These are phyloP conservation scores for Tetramorium simillimum DNA, from an alignment of 1,140 invertebrate species.

Conservation along the genomic window DNA sequence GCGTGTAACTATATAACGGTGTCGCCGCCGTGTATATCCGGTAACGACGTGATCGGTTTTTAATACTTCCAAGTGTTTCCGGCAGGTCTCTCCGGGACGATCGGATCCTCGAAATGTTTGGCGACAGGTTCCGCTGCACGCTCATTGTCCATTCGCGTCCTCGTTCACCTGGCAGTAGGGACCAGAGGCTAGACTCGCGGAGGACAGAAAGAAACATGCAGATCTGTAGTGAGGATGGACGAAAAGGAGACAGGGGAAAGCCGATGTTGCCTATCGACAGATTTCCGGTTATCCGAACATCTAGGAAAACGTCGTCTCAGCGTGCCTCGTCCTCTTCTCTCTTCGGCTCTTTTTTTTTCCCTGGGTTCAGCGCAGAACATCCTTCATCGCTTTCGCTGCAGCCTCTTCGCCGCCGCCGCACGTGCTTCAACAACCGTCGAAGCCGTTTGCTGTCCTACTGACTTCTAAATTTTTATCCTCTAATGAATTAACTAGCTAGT, in stretches of 20 bases:
- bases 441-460: conserved; percentile 76
- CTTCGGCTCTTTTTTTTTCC: conserved; percentile 34
- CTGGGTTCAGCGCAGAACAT: conserved; percentile 69
- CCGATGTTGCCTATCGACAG: conserved; percentile 27
- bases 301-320: conserved; percentile 51
- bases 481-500: conserved; percentile 85
- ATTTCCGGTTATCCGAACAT: conserved; percentile 65
- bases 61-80: conserved; percentile 22
- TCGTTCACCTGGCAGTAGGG: conserved; percentile 66
- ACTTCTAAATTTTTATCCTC: conserved; percentile 80
- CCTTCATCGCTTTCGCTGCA: conserved; percentile 65
- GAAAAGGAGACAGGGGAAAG: conserved; percentile 19
- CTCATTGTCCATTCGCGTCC: conserved; percentile 34
- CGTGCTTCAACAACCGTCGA: conserved; percentile 67
- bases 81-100: conserved; percentile 49
- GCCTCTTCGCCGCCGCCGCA: conserved; percentile 68
- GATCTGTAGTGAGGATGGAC: not conserved
- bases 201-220: conserved; percentile 48
- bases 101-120: conserved; percentile 43
- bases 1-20: conserved; percentile 38
- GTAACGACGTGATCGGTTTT: conserved; percentile 51
- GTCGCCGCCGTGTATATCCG: conserved; percentile 39
- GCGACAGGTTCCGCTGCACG: conserved; percentile 31
- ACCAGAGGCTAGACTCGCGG: conserved; percentile 49
- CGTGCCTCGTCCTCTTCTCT: conserved; percentile 61